phyloP scores from a whole-genome alignment of 2,797 vertebrate genomes.

The Coccyzus lansbergi region DNA sequence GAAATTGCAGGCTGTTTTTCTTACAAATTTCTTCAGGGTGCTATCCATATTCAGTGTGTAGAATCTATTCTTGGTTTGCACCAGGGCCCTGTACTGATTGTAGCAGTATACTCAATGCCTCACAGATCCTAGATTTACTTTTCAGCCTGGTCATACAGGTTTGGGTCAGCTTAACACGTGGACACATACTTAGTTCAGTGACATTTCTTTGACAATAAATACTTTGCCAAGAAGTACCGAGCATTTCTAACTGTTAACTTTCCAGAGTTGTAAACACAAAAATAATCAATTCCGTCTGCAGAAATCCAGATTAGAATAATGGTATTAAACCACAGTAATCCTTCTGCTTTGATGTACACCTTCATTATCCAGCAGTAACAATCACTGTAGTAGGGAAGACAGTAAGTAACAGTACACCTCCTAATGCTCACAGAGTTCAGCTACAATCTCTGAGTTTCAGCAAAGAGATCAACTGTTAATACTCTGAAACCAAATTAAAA shows the following conservation, averaged over 20 bases:
- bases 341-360: conserved; percentile 17
- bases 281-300: not conserved
- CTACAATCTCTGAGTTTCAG: not conserved
- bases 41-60: not conserved
- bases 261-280: not conserved
- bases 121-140: not conserved
- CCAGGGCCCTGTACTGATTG: not conserved
- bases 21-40: not conserved
- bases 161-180: not conserved
- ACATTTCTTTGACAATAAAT: not conserved
- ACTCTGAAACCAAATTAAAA: conserved; percentile 12
- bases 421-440: not conserved
- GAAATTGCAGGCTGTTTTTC: not conserved
- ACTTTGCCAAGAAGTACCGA: not conserved
- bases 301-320: not conserved
- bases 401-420: conserved; percentile 7
- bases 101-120: not conserved
- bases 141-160: not conserved
- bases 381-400: not conserved
- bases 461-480: conserved; percentile 12
- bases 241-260: not conserved
- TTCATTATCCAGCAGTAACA: not conserved
- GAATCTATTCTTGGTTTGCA: not conserved
- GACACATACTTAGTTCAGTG: not conserved
- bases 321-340: not conserved